Evolutionary conservation across 2,888 invertebrate genomes (phyloP).

Genomic region (Alloscopus bannaensis): DNA sequence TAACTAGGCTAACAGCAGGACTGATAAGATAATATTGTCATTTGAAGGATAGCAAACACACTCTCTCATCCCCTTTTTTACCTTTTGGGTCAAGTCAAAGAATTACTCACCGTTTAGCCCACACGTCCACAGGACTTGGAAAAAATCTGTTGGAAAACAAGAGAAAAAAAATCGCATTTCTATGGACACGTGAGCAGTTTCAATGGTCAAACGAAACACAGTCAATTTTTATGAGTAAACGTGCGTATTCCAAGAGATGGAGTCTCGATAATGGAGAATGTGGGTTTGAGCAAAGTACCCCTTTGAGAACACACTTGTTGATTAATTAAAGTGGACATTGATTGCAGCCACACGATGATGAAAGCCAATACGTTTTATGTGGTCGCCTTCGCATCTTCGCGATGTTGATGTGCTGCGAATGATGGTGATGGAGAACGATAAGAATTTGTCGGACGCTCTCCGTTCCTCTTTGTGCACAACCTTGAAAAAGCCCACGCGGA

Average conservation of each 20-base stretch:
- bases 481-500: slow-evolving; percentile 62
- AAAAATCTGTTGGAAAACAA: too few relatives aligned
- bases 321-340: slow-evolving; percentile 59
- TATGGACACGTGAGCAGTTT: background rate
- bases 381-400: too few relatives aligned
- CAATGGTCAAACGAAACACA: too few relatives aligned
- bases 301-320: slow-evolving; percentile 2
- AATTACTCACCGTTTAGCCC: too few relatives aligned
- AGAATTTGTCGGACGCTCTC: slow-evolving; percentile 48
- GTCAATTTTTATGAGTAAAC: slow-evolving; percentile 14
- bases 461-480: slow-evolving; percentile 48
- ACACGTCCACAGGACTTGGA: too few relatives aligned
- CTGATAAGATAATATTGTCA: slow-evolving; percentile 10
- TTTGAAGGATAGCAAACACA: slow-evolving; percentile 16
- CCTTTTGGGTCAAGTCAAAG: background rate
- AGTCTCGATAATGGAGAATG: background rate
- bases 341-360: slow-evolving; percentile 44
- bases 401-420: background rate
- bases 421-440: background rate
- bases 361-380: slow-evolving; percentile 7
- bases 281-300: too few relatives aligned
- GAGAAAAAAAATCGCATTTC: too few relatives aligned
- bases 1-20: slow-evolving; percentile 41
- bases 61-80: background rate
- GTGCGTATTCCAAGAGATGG: background rate